Evolutionary conservation across 2,888 invertebrate species (phyloP), one percentile per base, ranked within the genome.

Genomic region (Dryobota labecula): DNA sequence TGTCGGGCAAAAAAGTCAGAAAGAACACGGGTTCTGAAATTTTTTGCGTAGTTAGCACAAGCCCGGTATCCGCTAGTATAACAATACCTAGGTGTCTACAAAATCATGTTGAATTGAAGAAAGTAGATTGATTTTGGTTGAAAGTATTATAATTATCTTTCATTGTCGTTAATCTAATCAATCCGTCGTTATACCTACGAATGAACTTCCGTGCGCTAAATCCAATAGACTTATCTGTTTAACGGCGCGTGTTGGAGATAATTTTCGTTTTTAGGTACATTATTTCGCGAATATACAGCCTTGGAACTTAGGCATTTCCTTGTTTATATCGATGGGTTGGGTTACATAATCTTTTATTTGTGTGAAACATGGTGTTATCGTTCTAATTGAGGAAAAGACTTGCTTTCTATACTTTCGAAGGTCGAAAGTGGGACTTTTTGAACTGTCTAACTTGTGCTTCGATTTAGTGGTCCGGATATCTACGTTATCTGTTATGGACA

Each of bases 151-250:
- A 54, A 45, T 73, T 80, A 85, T 80, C 82, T 69, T 63, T 69
- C 5, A 27, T 64, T 57, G 78, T 85, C 90, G 92, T 92, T 91
- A 90, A 91, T 92, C 90, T 91, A 76, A 92, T 92, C 91, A 60
- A 30, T 47, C 45, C 54, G 73, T 78, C 88, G 90, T 89, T 88
- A 86, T 45, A 51, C 67, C 20, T 88, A 87, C 87, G 87, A 83
- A 79, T 79, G 63, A 77, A 74, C 58, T 70, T 76, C 45, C 41
- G 62, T 78, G 78, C 74, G 58, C 63, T 76, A 74, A 69, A 64
- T 68, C 49, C 30, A 36, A 61, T 49, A 11, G 27, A 58, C 77
- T 81, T 79, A 82, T 72, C 63, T 54, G 27, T 58, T 18, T 70
- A 83, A 76, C 77, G 73, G 45, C 56, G 33, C 38, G 36, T n/a